Base-by-base conservation (phyloP, 2,888 invertebrate species). In the Diaprepes abbreviatus region DNA sequence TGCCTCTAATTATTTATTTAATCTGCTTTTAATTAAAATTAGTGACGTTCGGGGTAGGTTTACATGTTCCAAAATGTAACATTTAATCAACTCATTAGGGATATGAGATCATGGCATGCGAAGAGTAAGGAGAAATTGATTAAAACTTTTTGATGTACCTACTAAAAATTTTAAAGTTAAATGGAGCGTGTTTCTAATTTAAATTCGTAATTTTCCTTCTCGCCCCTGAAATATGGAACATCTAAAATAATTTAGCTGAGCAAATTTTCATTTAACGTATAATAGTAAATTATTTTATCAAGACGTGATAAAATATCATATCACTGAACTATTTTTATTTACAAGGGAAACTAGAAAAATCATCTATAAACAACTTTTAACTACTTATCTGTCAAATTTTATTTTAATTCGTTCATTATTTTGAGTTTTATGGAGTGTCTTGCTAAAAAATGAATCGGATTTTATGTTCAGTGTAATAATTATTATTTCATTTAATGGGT, bases 1-100 rank as follows among this genome's bases (percentile, higher is more conserved):
- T 63, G 33, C 45, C 66, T 60, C 63, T 48, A 70, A 70, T 70
- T 55, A 57, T 60, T 60, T 60, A 59, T 68, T 55, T 68, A 71
- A 71, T 67, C 67, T 60, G 48, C 63, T 48, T 66, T 67, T 71
- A 71, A 71, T 71, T 71, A 71, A 59, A 67, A 43, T 63, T 62
- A 57, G 66, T 40, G 63, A 66, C 58, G 62, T 66, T 64, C 54
- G 65, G 70, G n/a, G n/a, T n/a, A n/a, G n/a, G n/a, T n/a, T n/a
- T n/a, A n/a, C n/a, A n/a, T n/a, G n/a, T n/a, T n/a, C n/a, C n/a
- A n/a, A n/a, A n/a, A n/a, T n/a, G n/a, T n/a, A n/a, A n/a, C n/a
- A n/a, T 36, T 52, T 59, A 70, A 65, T 62, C 38, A 50, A 50
- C 28, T 28, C 28, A 28, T 50, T 48, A 48, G 12, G 24, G 24